Conservation (phyloP, 2,888 invertebrate species). For the Octonoba sinensis region DNA sequence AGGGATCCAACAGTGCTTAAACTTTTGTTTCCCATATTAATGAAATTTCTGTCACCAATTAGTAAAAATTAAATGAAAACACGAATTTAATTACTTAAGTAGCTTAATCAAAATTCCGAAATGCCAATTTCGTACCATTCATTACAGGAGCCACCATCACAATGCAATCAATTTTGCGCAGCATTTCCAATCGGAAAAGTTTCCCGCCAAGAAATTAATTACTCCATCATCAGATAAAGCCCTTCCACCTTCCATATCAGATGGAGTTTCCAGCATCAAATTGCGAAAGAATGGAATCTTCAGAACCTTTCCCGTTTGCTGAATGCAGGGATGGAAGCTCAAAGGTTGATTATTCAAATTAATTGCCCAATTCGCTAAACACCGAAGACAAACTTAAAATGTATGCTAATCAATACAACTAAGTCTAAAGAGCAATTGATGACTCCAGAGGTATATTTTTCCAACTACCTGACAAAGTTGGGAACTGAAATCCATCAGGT, state of each 20-base stretch:
- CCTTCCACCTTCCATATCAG: conserved; percentile 22
- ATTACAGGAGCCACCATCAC: no score
- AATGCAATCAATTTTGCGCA: no score
- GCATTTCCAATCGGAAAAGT: conserved; percentile 38
- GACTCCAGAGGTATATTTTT: not conserved
- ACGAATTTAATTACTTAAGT: no score
- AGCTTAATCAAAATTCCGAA: no score
- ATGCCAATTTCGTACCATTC: no score
- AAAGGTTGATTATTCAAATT: conserved; percentile 51
- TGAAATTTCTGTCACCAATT: no score
- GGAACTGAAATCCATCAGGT: not conserved
- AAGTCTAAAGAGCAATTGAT: not conserved
- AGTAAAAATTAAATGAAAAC: no score
- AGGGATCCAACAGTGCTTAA: no score
- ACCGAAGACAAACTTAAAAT: not conserved
- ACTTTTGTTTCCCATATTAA: no score
- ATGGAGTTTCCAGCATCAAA: not conserved
- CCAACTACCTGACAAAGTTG: not conserved
- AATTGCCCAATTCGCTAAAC: conserved; percentile 28
- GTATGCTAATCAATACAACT: not conserved
- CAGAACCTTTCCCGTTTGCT: no score
- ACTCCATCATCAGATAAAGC: not conserved
- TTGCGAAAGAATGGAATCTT: no score
- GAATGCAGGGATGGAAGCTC: conserved; percentile 17
- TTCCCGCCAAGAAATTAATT: conserved; percentile 50